Percentiles rank a stretch among this genome's conserved stretches.
phyloP scores from a whole-genome alignment of 2,888 invertebrate genomes.

The Lasioglossum calceatum region DNA sequence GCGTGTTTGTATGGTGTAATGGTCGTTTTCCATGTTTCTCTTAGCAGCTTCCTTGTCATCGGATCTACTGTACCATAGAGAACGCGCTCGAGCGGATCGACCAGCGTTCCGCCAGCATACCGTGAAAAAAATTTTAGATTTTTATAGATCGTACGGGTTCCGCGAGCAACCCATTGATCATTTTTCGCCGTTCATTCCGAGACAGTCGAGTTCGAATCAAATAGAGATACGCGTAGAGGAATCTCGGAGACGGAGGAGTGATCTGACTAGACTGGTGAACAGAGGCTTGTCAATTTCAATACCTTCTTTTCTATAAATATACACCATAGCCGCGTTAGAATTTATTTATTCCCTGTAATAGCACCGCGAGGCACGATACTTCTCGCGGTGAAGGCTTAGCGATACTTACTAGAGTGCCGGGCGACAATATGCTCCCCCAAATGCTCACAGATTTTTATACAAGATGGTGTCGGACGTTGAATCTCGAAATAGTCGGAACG shows the following conservation, averaged over 20 bases:
- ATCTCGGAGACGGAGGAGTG: background rate
- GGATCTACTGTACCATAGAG: background rate
- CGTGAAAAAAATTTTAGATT: slow-evolving; percentile 34
- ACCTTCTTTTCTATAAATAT: background rate
- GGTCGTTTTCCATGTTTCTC: slow-evolving; percentile 32
- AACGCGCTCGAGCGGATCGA: slow-evolving; percentile 32
- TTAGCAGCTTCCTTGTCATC: slow-evolving; percentile 39
- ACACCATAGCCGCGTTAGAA: background rate
- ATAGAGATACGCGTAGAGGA: background rate
- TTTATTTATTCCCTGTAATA: background rate
- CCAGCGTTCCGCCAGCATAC: slow-evolving; percentile 19
- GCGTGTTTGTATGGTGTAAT: slow-evolving; percentile 47
- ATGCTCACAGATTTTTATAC: background rate
- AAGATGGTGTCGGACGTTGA: background rate
- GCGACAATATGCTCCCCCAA: background rate
- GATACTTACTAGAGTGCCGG: background rate
- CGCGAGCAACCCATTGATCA: background rate
- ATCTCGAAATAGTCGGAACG: background rate
- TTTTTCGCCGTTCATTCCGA: slow-evolving; percentile 29
- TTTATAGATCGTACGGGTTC: slow-evolving; percentile 40
- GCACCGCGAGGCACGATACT: background rate
- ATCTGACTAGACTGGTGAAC: background rate
- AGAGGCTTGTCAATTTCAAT: background rate
- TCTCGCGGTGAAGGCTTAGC: background rate
- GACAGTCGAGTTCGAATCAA: background rate